Conservation (phyloP, 2,888 invertebrate species). For the Lasioglossum zephyrum region DNA sequence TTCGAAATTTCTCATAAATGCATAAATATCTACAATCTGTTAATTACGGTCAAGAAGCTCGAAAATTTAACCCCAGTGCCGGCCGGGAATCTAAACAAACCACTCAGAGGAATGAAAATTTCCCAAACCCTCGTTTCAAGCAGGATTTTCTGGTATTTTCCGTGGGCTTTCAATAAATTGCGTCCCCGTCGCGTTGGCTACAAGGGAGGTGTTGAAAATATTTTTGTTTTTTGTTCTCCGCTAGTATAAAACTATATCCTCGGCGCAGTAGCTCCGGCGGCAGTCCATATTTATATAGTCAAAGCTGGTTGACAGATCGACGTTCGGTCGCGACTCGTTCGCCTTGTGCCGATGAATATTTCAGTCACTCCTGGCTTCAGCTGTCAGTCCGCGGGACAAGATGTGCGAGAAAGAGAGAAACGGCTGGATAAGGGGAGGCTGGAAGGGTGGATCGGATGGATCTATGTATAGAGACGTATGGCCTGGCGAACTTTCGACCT, state of each 20-base stretch:
- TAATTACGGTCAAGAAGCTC: not conserved
- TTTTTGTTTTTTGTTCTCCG: constrained; percentile 20
- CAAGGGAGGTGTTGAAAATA: not conserved
- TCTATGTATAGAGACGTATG: constrained; percentile 75
- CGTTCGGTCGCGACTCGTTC: constrained; percentile 82
- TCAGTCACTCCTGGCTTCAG: constrained; percentile 80
- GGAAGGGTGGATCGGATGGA: constrained; percentile 29
- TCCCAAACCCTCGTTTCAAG: not conserved
- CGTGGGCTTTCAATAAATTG: not conserved
- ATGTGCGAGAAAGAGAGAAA: constrained; percentile 59
- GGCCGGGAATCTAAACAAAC: not conserved
- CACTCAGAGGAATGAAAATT: constrained; percentile 10
- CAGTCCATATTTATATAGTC: constrained; percentile 58
- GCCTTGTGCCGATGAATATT: constrained; percentile 82
- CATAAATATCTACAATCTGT: not conserved
- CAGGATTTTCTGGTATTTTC: not conserved
- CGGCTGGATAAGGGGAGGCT: constrained; percentile 30
- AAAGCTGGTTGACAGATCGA: constrained; percentile 83
- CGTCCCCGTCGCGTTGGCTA: not conserved
- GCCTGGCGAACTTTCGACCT: constrained; percentile 84
- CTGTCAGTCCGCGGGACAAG: constrained; percentile 80
- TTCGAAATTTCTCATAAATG: not conserved
- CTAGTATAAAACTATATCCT: constrained; percentile 23
- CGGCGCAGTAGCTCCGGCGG: not conserved
- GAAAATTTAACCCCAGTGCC: not conserved